Evolutionary conservation across 2,888 invertebrate species (phyloP), one percentile per base, ranked within the genome.

Genomic region (Morpho achilles): DNA sequence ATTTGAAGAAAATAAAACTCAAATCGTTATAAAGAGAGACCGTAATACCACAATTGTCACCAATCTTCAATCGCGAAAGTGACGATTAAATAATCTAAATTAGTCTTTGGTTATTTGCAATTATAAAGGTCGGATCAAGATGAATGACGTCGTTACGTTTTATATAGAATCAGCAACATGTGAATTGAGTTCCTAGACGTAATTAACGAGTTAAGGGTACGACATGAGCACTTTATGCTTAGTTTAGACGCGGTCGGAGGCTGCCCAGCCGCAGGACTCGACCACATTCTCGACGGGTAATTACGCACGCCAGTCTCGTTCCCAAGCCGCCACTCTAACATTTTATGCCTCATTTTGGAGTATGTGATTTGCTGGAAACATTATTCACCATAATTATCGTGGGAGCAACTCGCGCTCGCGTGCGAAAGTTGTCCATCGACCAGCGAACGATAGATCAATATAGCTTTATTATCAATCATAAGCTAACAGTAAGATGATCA

Each of bases 281-380:
- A 80, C 82, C 84, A 82, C 87, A 87, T 88, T 88, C 87, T 80
- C 82, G 84, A 70, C 80, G 83, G 84, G 82, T 84, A 87, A 88
- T 88, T 88, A 88, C 85, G 81, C 82, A 81, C 82, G 83, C 80
- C 75, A 78, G 79, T 80, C 79, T 80, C 80, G 80, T 83, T 86
- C 82, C 84, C 85, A 85, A 82, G 84, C 81, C 74, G 76, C 76
- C 69, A 75, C 79, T 83, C 78, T 84, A 81, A 82, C 83, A 80
- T 87, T 87, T 87, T 83, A 87, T 84, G 83, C 84, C 84, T 84
- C 82, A 85, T 87, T 85, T 84, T 77, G 80, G 79, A 82, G 76
- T 83, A 76, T 86, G 86, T 87, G 84, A 87, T 87, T 87, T 87
- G 84, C 81, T 79, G 82, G 79, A 82, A 78, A 80, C 76, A 75